These are phyloP conservation scores for Brassicogethes aeneus DNA, from an alignment of 2,888 invertebrate species.

Conservation along the genomic window DNA sequence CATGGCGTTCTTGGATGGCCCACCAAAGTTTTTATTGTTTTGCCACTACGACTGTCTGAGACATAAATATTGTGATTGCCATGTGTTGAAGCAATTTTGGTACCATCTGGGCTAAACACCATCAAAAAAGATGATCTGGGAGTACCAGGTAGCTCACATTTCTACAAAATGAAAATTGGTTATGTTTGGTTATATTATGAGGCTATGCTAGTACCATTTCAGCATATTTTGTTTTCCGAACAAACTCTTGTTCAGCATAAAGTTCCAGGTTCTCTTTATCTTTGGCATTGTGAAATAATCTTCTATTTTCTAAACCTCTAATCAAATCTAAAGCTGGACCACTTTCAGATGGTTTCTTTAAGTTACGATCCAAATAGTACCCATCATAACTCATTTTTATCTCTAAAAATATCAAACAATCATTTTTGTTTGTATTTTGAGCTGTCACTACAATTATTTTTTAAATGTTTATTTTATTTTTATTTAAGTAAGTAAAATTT, in stretches of 20 bases:
- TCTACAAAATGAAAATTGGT: conserved; percentile 14
- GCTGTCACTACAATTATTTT: neutral
- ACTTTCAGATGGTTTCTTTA: neutral
- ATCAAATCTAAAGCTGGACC: conserved; percentile 22
- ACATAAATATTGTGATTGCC: conserved; percentile 85
- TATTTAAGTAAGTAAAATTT: too few species aligned
- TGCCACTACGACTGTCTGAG: conserved; percentile 68
- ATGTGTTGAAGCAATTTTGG: conserved; percentile 78
- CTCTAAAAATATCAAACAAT: neutral
- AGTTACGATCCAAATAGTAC: neutral
- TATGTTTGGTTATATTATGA: neutral
- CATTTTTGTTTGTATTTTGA: neutral
- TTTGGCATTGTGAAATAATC: conserved; percentile 17
- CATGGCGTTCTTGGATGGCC: conserved; percentile 86
- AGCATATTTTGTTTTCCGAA: conserved; percentile 23
- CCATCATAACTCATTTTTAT: conserved; percentile 1
- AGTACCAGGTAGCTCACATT: conserved; percentile 61
- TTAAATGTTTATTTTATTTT: too few species aligned
- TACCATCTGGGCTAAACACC: conserved; percentile 83
- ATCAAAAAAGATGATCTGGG: conserved; percentile 77
- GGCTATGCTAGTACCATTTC: conserved; percentile 26
- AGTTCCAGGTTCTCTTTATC: conserved; percentile 22
- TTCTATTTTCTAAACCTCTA: conserved; percentile 25
- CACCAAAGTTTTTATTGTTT: conserved; percentile 63
- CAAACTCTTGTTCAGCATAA: conserved; percentile 28